phyloP scores from a whole-genome alignment of 2,888 invertebrate genomes.

The Macrosiphum euphorbiae region DNA sequence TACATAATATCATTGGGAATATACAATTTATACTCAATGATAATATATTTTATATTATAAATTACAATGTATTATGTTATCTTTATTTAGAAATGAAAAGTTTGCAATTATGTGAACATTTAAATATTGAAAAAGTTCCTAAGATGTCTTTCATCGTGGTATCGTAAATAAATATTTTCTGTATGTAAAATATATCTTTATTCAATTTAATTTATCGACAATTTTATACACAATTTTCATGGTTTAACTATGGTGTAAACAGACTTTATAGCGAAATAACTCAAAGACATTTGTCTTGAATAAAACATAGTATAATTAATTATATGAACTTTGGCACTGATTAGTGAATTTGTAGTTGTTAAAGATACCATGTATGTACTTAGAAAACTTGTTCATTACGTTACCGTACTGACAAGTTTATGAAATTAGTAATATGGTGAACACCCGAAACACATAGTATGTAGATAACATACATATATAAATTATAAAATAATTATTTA shows the following conservation, averaged over 20 bases:
- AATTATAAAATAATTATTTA: neutral
- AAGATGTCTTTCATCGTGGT: neutral
- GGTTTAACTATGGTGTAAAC: neutral
- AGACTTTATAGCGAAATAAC: neutral
- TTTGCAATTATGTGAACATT: neutral
- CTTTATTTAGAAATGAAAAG: neutral
- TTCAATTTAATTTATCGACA: neutral
- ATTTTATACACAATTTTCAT: neutral
- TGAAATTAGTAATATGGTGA: neutral
- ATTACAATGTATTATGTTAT: neutral
- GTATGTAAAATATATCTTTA: neutral
- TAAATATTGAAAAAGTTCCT: neutral
- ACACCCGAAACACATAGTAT: neutral
- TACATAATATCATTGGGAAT: no score
- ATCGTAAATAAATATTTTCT: neutral
- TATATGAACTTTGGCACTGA: slow-evolving; percentile 1
- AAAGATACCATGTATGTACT: neutral
- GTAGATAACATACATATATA: neutral
- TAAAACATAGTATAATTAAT: neutral
- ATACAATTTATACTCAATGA: no score
- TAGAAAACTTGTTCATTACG: neutral
- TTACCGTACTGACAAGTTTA: neutral
- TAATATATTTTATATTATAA: neutral
- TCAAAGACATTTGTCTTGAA: neutral
- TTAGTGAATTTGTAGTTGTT: slow-evolving; percentile 19